Conservation (phyloP, 2,797 vertebrate genomes). For the Hoplostethus atlanticus region DNA sequence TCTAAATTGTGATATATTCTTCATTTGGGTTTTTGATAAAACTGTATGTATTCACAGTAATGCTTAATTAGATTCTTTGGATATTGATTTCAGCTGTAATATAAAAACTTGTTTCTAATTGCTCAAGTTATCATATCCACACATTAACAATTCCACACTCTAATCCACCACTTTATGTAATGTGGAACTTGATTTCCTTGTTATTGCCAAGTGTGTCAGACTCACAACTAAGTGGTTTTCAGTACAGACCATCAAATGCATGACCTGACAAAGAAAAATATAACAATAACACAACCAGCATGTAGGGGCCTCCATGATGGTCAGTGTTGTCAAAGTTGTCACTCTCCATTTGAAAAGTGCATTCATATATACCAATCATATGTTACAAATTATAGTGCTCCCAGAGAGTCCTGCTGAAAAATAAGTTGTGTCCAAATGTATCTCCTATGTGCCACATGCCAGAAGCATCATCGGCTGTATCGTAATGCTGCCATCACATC, state of each 20-base stretch:
- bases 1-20: background rate
- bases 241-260: background rate
- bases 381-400: slow-evolving; percentile 3
- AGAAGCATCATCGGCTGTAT: slow-evolving; percentile 4
- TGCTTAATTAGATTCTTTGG: no score
- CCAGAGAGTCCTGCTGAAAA: background rate
- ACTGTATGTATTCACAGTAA: background rate
- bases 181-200: no score
- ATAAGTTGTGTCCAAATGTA: background rate
- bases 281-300: background rate
- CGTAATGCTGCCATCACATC: slow-evolving; percentile 15
- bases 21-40: background rate
- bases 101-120: background rate
- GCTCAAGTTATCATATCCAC: background rate
- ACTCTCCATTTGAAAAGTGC: no score
- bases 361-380: background rate
- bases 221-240: background rate
- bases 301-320: no score
- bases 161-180: background rate
- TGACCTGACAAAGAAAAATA: background rate
- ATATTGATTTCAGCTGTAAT: background rate
- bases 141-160: no score
- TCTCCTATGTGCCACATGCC: background rate
- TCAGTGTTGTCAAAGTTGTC: no score
- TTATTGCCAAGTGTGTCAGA: no score